These are phyloP conservation scores for Drosophila miranda DNA, from an alignment of 1,140 invertebrate genomes.

Conservation along the genomic window DNA sequence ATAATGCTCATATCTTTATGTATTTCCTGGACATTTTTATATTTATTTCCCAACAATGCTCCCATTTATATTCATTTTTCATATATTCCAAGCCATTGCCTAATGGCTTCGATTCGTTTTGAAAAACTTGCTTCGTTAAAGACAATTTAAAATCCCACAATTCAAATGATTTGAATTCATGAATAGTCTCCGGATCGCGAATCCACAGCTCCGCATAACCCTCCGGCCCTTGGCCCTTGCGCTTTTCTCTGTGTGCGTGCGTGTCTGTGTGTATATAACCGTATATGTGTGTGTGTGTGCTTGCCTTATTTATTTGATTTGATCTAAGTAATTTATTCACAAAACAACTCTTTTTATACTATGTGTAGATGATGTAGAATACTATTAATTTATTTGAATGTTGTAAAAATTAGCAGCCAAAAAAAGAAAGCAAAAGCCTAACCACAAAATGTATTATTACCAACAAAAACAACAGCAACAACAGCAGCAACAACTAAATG, in stretches of 20 bases:
- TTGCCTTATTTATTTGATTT: constrained; percentile 60
- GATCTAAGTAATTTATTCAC: constrained; percentile 61
- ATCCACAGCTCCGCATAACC: too few species aligned
- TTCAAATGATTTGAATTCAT: too few species aligned
- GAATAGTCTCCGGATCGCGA: too few species aligned
- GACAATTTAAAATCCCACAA: too few species aligned
- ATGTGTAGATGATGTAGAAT: background rate
- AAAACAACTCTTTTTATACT: constrained; percentile 11
- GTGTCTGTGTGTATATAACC: constrained; percentile 25
- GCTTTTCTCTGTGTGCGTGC: constrained; percentile 6
- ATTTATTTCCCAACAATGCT: too few species aligned
- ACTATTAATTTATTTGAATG: constrained; percentile 64
- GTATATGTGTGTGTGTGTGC: constrained; percentile 20
- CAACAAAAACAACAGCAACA: background rate
- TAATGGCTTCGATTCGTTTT: too few species aligned
- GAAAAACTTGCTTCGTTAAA: too few species aligned
- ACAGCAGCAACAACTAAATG: background rate
- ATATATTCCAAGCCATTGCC: too few species aligned
- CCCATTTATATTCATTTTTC: too few species aligned
- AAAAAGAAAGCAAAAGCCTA: constrained; percentile 45
- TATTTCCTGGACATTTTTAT: too few species aligned
- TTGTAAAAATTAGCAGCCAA: constrained; percentile 76
- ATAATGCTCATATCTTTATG: too few species aligned
- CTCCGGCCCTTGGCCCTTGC: background rate
- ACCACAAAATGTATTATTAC: constrained; percentile 64